Evolutionary conservation across 1,140 invertebrate genomes (phyloP).

Genomic region (Drosophila orena): DNA sequence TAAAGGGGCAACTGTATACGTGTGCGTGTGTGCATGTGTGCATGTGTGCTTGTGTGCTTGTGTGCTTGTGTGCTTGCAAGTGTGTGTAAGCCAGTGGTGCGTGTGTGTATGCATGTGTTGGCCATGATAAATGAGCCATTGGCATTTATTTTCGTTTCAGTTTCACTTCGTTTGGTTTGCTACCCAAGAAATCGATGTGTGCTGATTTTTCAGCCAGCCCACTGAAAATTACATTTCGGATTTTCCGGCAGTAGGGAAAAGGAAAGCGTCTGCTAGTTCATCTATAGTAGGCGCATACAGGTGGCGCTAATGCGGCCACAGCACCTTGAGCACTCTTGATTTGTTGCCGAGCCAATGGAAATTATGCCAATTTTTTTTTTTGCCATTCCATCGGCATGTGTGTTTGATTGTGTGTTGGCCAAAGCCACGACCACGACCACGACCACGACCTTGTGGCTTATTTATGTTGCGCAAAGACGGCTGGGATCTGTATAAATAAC

Average conservation of each 20-base stretch:
- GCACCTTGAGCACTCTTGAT: conserved; percentile 55
- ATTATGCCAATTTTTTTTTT: conserved; percentile 58
- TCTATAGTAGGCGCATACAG: conserved; percentile 46
- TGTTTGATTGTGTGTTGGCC: conserved; percentile 10
- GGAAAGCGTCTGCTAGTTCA: conserved; percentile 36
- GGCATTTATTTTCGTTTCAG: conserved; percentile 72
- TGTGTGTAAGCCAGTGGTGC: conserved; percentile 10
- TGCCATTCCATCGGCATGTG: conserved; percentile 18
- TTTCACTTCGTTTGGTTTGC: conserved; percentile 57
- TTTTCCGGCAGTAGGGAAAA: conserved; percentile 1
- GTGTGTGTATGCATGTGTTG: conserved; percentile 13
- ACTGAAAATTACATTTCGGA: conserved; percentile 57
- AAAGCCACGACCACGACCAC: conserved; percentile 21
- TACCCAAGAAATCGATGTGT: conserved; percentile 57
- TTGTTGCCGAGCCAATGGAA: conserved; percentile 55
- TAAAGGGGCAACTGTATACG: conserved; percentile 24
- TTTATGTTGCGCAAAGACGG: conserved; percentile 18
- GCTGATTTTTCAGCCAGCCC: conserved; percentile 57
- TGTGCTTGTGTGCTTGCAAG: conserved; percentile 12
- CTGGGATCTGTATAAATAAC: conserved; percentile 4
- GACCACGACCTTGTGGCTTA: conserved; percentile 40
- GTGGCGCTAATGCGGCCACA: conserved; percentile 51
- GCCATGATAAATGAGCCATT: conserved; percentile 69
- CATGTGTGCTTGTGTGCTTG: conserved; percentile 1
- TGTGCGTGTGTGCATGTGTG: conserved; percentile 10